Conservation (phyloP, 2,888 invertebrate genomes). For the Andrena flavipes region DNA sequence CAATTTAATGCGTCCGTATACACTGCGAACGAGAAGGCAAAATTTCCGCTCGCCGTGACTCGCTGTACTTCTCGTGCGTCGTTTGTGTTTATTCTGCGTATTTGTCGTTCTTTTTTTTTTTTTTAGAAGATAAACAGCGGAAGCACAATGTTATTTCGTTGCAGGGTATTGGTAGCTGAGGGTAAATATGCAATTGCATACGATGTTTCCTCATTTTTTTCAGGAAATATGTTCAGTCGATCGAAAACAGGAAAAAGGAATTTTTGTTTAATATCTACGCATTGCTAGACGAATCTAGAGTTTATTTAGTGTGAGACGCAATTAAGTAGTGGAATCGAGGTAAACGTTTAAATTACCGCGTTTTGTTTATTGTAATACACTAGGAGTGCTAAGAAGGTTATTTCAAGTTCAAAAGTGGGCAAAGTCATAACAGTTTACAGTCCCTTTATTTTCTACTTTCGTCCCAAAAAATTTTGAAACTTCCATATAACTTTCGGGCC, state of each 20-base stretch:
- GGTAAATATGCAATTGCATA: conserved; percentile 7
- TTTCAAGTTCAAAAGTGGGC: too few relatives aligned
- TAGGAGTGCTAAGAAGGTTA: too few relatives aligned
- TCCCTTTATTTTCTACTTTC: too few relatives aligned
- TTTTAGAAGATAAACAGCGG: background rate
- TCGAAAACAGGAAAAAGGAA: background rate
- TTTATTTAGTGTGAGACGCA: background rate
- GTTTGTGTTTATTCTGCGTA: background rate
- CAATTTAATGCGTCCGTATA: background rate
- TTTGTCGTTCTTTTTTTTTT: background rate
- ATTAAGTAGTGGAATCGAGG: background rate
- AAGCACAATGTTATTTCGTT: background rate
- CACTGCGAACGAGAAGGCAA: background rate
- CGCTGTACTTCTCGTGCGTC: background rate
- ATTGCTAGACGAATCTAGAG: too few relatives aligned
- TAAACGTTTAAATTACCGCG: background rate
- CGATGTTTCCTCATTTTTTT: conserved; percentile 5
- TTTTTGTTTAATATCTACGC: too few relatives aligned
- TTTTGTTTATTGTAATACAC: too few relatives aligned
- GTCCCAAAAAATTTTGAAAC: too few relatives aligned
- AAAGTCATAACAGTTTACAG: too few relatives aligned
- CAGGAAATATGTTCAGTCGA: background rate
- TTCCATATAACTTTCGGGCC: too few relatives aligned
- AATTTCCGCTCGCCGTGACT: background rate
- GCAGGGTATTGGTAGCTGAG: background rate